A percentile compares a stretch with the other conserved stretches of the same genome.
Conservation (phyloP, 2,888 invertebrate species). For the Polymixis flavicincta region DNA sequence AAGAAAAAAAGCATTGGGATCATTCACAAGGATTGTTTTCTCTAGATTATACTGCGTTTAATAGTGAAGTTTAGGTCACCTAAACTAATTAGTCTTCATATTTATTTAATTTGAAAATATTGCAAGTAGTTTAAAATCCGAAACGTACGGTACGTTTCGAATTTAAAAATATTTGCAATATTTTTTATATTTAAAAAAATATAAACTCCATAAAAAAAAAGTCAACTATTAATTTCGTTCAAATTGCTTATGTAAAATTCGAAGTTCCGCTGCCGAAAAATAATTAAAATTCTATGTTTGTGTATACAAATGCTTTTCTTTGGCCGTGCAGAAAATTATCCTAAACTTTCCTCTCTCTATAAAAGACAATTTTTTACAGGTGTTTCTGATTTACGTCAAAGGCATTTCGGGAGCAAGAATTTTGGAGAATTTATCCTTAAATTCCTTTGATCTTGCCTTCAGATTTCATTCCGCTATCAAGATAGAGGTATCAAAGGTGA, state of each 20-base stretch:
- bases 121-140: too few relatives aligned
- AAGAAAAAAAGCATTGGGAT: too few relatives aligned
- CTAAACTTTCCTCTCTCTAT: constrained; percentile 17
- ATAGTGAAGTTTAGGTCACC: too few relatives aligned
- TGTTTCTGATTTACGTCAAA: constrained; percentile 65
- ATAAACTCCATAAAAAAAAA: neutral
- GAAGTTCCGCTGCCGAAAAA: neutral
- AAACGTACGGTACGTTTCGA: neutral
- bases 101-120: too few relatives aligned
- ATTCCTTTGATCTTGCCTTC: constrained; percentile 59
- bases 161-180: too few relatives aligned
- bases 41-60: too few relatives aligned
- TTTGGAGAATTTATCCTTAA: constrained; percentile 61
- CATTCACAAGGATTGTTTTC: too few relatives aligned
- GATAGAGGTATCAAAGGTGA: constrained; percentile 66
- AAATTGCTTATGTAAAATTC: neutral
- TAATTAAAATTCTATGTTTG: constrained; percentile 11
- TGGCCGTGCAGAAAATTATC: constrained; percentile 11
- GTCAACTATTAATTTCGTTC: neutral
- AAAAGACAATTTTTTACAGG: constrained; percentile 53
- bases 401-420: constrained; percentile 50
- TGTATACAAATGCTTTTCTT: constrained; percentile 11
- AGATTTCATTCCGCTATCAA: constrained; percentile 56
- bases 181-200: neutral
- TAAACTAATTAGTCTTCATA: too few relatives aligned